Percentiles rank a stretch among this genome's conserved stretches.
phyloP scores from a whole-genome alignment of 2,888 invertebrate genomes.

The Atethmia centrago region DNA sequence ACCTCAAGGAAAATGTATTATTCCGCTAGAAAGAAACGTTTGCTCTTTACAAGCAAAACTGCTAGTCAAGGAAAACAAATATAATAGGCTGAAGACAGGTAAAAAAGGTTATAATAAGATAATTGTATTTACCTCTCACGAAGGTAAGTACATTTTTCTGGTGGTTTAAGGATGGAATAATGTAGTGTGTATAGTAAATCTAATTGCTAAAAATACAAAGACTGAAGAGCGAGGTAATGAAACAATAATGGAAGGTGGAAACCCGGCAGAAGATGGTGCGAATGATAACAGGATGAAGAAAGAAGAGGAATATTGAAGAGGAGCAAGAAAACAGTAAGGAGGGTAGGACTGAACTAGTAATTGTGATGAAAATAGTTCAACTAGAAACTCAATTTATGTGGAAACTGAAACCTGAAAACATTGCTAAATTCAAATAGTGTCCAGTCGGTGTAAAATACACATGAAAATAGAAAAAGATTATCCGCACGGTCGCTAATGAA shows the following conservation, averaged over 20 bases:
- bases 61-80: conserved; percentile 27
- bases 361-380: background rate
- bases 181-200: conserved; percentile 18
- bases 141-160: conserved; percentile 19
- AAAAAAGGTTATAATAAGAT: conserved; percentile 45
- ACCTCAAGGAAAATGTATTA: conserved; percentile 8
- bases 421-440: background rate
- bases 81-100: conserved; percentile 23
- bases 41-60: conserved; percentile 18
- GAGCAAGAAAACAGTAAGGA: background rate
- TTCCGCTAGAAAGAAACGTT: conserved; percentile 11
- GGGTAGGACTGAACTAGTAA: background rate
- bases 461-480: conserved; percentile 16
- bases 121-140: conserved; percentile 41
- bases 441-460: conserved; percentile 3
- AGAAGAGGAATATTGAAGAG: background rate
- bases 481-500: conserved; percentile 32
- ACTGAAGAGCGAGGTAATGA: background rate
- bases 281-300: background rate
- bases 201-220: conserved; percentile 2
- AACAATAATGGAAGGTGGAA: conserved; percentile 7
- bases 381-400: background rate
- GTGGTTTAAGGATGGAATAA: conserved; percentile 22
- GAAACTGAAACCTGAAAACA: background rate
- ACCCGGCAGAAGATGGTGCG: background rate